These are phyloP conservation scores for Chrysolina oricalcia DNA, from an alignment of 2,888 invertebrate species.

Conservation along the genomic window DNA sequence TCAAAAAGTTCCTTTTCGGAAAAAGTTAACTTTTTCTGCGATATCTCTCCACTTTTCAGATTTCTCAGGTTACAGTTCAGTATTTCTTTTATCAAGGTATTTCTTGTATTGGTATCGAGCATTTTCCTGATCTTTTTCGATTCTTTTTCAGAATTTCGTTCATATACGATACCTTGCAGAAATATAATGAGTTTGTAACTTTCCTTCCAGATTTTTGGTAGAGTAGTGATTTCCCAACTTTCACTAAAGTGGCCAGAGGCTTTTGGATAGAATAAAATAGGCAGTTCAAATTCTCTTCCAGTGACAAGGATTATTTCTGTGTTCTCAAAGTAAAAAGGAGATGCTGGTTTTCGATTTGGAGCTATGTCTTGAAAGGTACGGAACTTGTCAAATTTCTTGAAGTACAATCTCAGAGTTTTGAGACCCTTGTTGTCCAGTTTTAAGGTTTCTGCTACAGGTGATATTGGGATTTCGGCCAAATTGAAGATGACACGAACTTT, in stretches of 20 bases:
- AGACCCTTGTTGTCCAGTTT: conserved; percentile 59
- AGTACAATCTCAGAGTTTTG: conserved; percentile 57
- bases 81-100: conserved; percentile 54
- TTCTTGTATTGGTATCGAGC: conserved; percentile 52
- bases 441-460: conserved; percentile 49
- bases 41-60: conserved; percentile 39
- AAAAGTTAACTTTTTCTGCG: conserved; percentile 34
- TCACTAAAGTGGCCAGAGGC: conserved; percentile 52
- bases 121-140: conserved; percentile 43
- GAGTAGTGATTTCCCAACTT: conserved; percentile 55
- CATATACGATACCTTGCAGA: conserved; percentile 51
- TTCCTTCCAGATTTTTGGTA: conserved; percentile 52
- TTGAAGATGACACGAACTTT: conserved; percentile 55
- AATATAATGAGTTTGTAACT: conserved; percentile 46
- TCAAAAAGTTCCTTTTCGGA: conserved; percentile 61
- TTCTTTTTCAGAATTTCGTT: conserved; percentile 39
- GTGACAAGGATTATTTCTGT: conserved; percentile 74
- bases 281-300: conserved; percentile 71
- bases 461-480: conserved; percentile 45
- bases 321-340: conserved; percentile 75
- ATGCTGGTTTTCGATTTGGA: conserved; percentile 29
- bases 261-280: conserved; percentile 72
- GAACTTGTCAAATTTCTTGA: conserved; percentile 66
- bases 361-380: conserved; percentile 53
- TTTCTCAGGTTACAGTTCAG: conserved; percentile 49